Base-by-base conservation (phyloP, 2,797 vertebrate genomes). In the Knipowitschia caucasica region DNA sequence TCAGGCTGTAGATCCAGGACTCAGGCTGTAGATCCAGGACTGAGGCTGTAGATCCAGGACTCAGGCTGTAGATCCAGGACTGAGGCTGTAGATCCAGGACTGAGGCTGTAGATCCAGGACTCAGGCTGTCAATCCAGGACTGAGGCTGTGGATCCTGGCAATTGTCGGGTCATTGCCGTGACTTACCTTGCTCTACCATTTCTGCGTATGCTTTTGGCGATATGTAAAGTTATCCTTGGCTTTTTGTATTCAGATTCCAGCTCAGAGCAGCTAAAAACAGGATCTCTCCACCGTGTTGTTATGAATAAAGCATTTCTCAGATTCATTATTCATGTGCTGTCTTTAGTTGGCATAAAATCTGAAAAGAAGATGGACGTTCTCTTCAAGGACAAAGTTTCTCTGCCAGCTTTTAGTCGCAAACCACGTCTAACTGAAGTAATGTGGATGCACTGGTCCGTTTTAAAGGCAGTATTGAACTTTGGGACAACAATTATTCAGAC, bases 251-350 rank as follows among this genome's bases (percentile, higher is more conserved):
- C 42, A 59, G 3, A 30, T n/a, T 39, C 7, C 1, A 3, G 36
- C 14, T 4, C n/a, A 29, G 38, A 30, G 6, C 43, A 7, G 56
- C 52, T 40, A 29, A 46, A 21, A 26, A 27, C 49, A 56, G 23
- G 14, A 53, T 50, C 53, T 69, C 58, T 53, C 31, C 35, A 45
- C 39, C 29, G 30, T 63, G 43, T 61, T 4, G 35, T 36, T 51
- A 71, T 69, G 35, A 74, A 77, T 70, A 74, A 74, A 62, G 50
- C 56, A 70, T 67, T 43, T 45, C 42, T 43, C 20, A 15, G 17
- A 5, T 67, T 51, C 4, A 72, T 52, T 58, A 67, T 72, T 74
- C 31, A 65, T 67, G 25, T 8, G 15, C 26, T 30, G n/a, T 7
- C 17, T 24, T 46, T 49, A 0, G 27, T 29, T 51, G 11, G 27